phyloP scores from a whole-genome alignment of 1,140 invertebrate species.

The Caenorhabditis brenneri region DNA sequence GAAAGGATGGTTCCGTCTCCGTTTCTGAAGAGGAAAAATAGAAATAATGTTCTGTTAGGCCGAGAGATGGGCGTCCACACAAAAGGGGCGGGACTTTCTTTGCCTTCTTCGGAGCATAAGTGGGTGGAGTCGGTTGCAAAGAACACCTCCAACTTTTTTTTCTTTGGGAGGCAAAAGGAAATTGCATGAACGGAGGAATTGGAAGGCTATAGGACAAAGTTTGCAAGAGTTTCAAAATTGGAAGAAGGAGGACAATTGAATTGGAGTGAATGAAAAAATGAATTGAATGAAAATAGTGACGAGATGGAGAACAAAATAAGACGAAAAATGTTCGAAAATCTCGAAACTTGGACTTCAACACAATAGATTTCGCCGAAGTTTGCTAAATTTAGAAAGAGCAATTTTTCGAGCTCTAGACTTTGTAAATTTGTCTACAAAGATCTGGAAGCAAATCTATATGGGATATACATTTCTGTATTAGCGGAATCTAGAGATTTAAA shows the following conservation, averaged over 20 bases:
- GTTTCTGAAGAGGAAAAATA: slow-evolving; percentile 35
- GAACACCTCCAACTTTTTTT: no score
- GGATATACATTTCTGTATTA: no score
- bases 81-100: background rate
- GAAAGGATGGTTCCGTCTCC: background rate
- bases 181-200: background rate
- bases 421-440: no score
- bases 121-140: slow-evolving; percentile 29
- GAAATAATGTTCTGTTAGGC: background rate
- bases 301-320: background rate
- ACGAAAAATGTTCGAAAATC: background rate
- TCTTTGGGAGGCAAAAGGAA: background rate
- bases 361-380: no score
- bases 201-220: background rate
- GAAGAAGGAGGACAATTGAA: background rate
- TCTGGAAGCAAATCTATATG: no score
- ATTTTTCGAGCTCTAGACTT: no score
- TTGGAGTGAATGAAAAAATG: background rate
- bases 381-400: no score
- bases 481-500: no score
- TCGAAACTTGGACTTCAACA: background rate
- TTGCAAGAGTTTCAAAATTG: background rate
- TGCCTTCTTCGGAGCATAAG: no score
- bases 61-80: background rate
- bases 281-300: background rate